phyloP scores from a whole-genome alignment of 2,888 invertebrate species.

The Proisotoma minuta region DNA sequence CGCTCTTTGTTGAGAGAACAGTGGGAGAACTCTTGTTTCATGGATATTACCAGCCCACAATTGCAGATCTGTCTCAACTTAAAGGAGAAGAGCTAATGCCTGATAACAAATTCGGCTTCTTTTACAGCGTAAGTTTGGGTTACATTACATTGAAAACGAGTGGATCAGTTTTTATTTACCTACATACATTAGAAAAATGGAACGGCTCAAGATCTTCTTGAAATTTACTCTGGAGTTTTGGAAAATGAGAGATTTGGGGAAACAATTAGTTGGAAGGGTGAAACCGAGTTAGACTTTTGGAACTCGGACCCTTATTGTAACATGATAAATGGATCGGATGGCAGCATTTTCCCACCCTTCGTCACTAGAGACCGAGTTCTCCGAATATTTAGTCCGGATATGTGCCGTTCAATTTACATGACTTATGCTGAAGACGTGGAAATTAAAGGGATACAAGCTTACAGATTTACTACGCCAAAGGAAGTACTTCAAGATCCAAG shows the following conservation, averaged over 20 bases:
- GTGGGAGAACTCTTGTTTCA: slow-evolving; percentile 27
- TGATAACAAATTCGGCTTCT: slow-evolving; percentile 32
- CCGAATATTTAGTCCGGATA: slow-evolving; percentile 30
- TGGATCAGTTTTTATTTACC: background rate
- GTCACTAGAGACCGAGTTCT: slow-evolving; percentile 30
- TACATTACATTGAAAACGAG: background rate
- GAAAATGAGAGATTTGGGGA: slow-evolving; percentile 24
- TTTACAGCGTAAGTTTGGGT: slow-evolving; percentile 23
- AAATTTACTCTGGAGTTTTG: slow-evolving; percentile 28
- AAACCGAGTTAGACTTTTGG: slow-evolving; percentile 22
- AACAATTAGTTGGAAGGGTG: slow-evolving; percentile 29
- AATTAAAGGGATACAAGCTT: slow-evolving; percentile 35
- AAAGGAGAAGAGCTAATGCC: slow-evolving; percentile 21
- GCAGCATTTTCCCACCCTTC: slow-evolving; percentile 31
- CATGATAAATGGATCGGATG: slow-evolving; percentile 37
- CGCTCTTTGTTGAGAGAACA: slow-evolving; percentile 21
- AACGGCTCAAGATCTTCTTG: slow-evolving; percentile 30
- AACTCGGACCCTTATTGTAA: slow-evolving; percentile 19
- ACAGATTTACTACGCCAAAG: slow-evolving; percentile 36
- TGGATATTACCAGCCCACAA: slow-evolving; percentile 24
- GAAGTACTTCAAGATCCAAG: slow-evolving; percentile 30
- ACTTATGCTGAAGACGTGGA: slow-evolving; percentile 35
- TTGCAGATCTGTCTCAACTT: slow-evolving; percentile 19
- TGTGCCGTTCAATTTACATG: slow-evolving; percentile 42
- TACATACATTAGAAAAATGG: slow-evolving; percentile 43